Percentiles rank a stretch among this genome's conserved stretches.
These are phyloP conservation scores for Pangasius djambal DNA, from an alignment of 2,797 vertebrate genomes.

Conservation along the genomic window DNA sequence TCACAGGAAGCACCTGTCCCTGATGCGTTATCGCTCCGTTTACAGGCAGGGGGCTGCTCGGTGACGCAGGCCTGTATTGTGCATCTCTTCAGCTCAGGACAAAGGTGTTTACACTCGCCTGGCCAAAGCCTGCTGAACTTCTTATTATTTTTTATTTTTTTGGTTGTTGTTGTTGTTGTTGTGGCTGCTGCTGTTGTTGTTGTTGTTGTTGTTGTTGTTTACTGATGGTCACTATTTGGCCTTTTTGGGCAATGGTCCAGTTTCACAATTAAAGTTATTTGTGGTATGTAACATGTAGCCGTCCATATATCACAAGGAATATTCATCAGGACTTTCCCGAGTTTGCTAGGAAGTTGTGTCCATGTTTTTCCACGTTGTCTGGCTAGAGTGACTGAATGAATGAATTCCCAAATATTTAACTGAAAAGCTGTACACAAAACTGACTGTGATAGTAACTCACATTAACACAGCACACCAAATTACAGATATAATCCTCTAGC, in stretches of 20 bases:
- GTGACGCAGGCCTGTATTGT: constrained; percentile 73
- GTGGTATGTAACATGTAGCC: background rate
- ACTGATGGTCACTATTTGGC: constrained; percentile 4
- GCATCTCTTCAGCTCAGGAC: constrained; percentile 65
- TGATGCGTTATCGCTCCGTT: constrained; percentile 63
- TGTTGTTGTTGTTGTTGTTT: constrained; percentile 17
- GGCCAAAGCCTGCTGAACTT: constrained; percentile 50
- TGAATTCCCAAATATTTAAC: constrained; percentile 53
- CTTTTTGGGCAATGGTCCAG: background rate
- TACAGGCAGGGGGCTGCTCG: constrained; percentile 56
- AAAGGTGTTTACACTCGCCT: constrained; percentile 72
- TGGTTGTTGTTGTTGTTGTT: background rate
- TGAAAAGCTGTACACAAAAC: constrained; percentile 47
- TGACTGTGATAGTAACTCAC: constrained; percentile 43
- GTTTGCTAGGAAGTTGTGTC: background rate
- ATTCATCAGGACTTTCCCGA: constrained; percentile 19
- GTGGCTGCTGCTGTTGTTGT: constrained; percentile 15
- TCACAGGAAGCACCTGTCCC: constrained; percentile 79
- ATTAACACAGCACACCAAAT: constrained; percentile 57
- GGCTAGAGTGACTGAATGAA: constrained; percentile 54
- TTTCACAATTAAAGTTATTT: background rate
- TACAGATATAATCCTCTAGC: constrained; percentile 26
- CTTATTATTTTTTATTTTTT: constrained; percentile 40
- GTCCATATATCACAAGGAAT: constrained; percentile 40
- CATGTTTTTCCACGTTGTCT: constrained; percentile 27